Evolutionary conservation across 2,113 vertebrate genomes (phyloP).

Genomic region (Peromyscus maniculatus): DNA sequence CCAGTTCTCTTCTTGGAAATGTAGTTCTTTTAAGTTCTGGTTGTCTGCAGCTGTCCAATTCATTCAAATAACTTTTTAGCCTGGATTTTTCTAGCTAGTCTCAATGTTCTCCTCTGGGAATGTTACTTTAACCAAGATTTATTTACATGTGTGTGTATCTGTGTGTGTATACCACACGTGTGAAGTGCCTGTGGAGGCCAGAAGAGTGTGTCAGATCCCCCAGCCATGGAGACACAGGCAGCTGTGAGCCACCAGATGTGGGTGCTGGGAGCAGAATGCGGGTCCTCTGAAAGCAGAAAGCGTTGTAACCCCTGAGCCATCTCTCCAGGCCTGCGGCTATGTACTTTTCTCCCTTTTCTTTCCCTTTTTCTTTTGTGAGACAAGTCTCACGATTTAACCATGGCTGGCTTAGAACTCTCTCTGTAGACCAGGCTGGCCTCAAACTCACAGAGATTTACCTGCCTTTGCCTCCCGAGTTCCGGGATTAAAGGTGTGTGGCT

Average conservation of each 20-base stretch:
- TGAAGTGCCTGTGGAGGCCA: not conserved
- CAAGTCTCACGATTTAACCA: not conserved
- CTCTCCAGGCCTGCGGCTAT: not conserved
- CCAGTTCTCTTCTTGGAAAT: not conserved
- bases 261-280: not conserved
- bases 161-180: not conserved
- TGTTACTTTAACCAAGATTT: not conserved
- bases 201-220: not conserved
- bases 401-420: not conserved
- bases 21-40: not conserved
- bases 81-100: not conserved
- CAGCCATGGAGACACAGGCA: not conserved
- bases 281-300: not conserved
- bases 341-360: too few species aligned
- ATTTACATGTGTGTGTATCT: not conserved
- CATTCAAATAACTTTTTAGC: not conserved
- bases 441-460: not conserved
- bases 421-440: not conserved
- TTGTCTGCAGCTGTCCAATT: not conserved
- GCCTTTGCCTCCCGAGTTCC: not conserved
- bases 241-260: not conserved
- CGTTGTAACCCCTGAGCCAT: not conserved
- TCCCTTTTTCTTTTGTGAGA: too few species aligned
- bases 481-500: not conserved
- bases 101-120: not conserved